Percentiles rank a stretch among this genome's conserved stretches.
Evolutionary conservation across 2,797 vertebrate species (phyloP).

Genomic region (Dicrostonyx torquatus): DNA sequence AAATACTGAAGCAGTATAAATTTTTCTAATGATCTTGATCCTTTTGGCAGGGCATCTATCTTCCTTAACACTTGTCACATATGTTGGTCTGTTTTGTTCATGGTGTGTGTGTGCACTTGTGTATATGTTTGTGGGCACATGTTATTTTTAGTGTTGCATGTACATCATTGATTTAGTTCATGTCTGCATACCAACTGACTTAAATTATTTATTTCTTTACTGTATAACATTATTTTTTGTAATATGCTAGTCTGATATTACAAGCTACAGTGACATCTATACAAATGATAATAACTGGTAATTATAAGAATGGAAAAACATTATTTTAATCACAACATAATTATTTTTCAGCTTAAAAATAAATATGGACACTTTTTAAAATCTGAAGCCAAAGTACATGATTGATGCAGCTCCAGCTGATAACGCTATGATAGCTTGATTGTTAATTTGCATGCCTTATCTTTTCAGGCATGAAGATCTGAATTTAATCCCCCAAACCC

Average conservation of each 20-base stretch:
- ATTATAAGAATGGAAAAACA: neutral
- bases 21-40: neutral
- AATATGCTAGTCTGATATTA: neutral
- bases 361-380: neutral
- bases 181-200: neutral
- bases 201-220: neutral
- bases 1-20: neutral
- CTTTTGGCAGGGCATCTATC: neutral
- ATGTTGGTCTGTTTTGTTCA: neutral
- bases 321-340: neutral
- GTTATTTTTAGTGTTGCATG: neutral
- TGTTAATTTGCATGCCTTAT: neutral
- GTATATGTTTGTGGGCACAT: rapidly evolving
- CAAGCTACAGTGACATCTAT: neutral
- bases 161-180: neutral
- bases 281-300: neutral
- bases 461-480: neutral
- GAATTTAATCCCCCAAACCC: neutral
- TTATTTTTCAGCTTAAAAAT: constrained; percentile 35
- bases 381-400: neutral
- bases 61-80: neutral
- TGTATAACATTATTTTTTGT: neutral
- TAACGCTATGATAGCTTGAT: neutral
- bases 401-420: neutral
- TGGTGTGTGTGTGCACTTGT: neutral